Conservation (phyloP, 2,888 invertebrate species). For the Craniophora ligustri region DNA sequence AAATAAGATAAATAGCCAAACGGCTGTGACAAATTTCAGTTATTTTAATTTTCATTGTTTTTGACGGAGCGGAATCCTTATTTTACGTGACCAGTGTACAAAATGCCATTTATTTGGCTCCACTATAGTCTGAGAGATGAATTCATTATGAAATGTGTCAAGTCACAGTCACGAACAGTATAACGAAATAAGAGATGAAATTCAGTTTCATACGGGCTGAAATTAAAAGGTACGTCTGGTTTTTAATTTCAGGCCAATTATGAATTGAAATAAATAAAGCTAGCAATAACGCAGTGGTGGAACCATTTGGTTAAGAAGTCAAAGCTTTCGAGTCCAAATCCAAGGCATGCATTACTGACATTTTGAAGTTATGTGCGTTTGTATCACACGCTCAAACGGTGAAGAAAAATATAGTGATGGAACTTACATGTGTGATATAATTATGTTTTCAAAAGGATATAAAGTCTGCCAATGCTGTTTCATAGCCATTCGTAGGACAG, state of each 20-base stretch:
- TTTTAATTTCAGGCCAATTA: not conserved
- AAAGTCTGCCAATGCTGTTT: no score
- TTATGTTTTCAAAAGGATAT: no score
- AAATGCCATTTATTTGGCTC: slow-evolving; percentile 20
- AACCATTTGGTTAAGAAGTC: no score
- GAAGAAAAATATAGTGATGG: no score
- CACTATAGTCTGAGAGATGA: slow-evolving; percentile 28
- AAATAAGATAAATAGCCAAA: not conserved
- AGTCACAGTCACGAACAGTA: slow-evolving; percentile 12
- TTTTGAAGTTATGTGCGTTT: no score
- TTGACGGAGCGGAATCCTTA: slow-evolving; percentile 17
- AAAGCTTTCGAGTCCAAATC: no score
- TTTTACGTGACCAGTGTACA: slow-evolving; percentile 40
- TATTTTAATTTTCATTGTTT: slow-evolving; percentile 30
- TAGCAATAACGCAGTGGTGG: no score
- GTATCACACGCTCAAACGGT: no score
- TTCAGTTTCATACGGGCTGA: slow-evolving; percentile 14
- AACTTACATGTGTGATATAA: no score
- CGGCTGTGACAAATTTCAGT: not conserved
- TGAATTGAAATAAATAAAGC: no score
- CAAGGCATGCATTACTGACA: no score
- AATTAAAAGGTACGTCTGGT: slow-evolving; percentile 13
- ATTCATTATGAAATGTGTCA: slow-evolving; percentile 41
- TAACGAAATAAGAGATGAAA: slow-evolving; percentile 28
- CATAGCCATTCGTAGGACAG: no score